Evolutionary conservation across 2,113 vertebrate species (phyloP), one percentile per base, ranked within the genome.

Genomic region (Tamias sibiricus): DNA sequence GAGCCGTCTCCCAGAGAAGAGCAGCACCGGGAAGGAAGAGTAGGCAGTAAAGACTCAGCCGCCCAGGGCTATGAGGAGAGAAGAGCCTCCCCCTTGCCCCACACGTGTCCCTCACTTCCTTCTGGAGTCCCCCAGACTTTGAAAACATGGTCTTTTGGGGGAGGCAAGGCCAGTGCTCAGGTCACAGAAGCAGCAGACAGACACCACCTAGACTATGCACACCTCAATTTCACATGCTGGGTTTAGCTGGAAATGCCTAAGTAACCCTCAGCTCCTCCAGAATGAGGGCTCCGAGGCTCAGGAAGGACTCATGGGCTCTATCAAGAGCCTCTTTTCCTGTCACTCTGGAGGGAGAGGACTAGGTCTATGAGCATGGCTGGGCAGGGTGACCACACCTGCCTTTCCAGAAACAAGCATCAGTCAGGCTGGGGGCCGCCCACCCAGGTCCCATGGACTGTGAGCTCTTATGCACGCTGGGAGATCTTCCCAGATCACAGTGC

Each of bases 121-220:
- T 16, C 47, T 10, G 0, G 13, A 42, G 47, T 30, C 77, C 49
- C 30, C 80, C 30, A 80, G 13, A 8, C 30, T 52, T 69, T 74
- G 28, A 71, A 89, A 44, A 47, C 37, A 20, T 32, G 59, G 2
- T 71, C 62, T 91, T 6, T 52, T 40, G 32, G 79, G 77, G 92
- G 88, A 42, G 14, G 8, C 82, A 35, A 52, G 4, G 14, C 11
- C 20, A 1, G 0, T 0, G 0, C 40, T 75, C 35, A 71, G n/a
- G 5, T 35, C 75, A 40, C 69, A 17, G 54, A 1, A 35, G n/a
- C 3, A 68, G 54, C 40, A 8, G 40, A 4, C 49, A 32, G 68
- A 47, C 24, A 35, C 2, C 32, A 9, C n/a, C 42, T 14, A 35
- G 14, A 54, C 8, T 16, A 8, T 1, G 8, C 17, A 22, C 14